Conservation (phyloP, 1,140 invertebrate genomes). For the Ceratitis capitata region DNA sequence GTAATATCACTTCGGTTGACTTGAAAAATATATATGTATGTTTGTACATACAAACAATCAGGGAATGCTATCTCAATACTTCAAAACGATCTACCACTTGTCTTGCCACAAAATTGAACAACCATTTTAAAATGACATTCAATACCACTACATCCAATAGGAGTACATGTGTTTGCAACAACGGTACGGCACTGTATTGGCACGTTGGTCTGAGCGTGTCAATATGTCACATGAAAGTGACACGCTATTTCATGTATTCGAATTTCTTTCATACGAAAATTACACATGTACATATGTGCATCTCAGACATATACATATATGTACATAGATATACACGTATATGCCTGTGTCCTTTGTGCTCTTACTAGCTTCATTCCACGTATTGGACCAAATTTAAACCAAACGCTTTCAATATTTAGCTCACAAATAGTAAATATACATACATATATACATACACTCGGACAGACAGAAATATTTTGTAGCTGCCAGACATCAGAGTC, state of each 20-base stretch:
- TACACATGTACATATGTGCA: neutral
- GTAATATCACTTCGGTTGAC: neutral
- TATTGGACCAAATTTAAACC: neutral
- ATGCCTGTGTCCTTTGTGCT: neutral
- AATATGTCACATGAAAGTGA: conserved; percentile 25
- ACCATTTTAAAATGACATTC: conserved; percentile 23
- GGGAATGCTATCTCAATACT: neutral
- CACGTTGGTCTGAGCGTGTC: neutral
- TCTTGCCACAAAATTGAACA: conserved; percentile 6
- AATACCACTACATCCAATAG: no score
- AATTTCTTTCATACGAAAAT: neutral
- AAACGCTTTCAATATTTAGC: neutral
- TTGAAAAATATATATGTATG: no score
- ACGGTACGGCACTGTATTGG: neutral
- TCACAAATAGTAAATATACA: neutral
- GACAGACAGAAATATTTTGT: neutral
- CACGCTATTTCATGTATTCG: neutral
- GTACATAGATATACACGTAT: neutral
- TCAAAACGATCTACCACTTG: neutral
- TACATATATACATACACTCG: neutral
- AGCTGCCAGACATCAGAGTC: neutral
- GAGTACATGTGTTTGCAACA: no score
- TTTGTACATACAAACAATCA: no score
- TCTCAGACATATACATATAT: neutral
- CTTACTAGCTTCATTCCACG: neutral